Percentiles rank a stretch among this genome's conserved stretches.
phyloP scores from a whole-genome alignment of 2,888 invertebrate species.

The Cremastinae sp. region DNA sequence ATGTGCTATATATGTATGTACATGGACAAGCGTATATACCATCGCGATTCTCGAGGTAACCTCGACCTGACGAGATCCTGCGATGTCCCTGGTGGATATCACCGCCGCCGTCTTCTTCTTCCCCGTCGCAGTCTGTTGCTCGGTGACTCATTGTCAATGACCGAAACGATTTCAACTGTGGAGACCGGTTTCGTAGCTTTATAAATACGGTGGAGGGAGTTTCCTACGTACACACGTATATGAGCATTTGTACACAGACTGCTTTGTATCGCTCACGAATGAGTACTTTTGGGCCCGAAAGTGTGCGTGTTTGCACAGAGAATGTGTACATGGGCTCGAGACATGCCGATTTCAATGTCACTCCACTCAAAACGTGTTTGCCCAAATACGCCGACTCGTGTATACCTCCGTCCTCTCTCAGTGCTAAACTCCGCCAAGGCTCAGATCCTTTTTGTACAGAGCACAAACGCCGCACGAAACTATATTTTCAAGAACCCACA shows the following conservation, averaged over 20 bases:
- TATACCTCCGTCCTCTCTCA: slow-evolving; percentile 9
- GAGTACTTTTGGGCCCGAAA: background rate
- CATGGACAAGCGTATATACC: slow-evolving; percentile 17
- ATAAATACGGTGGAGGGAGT: slow-evolving; percentile 59
- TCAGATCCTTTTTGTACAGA: background rate
- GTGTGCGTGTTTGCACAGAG: slow-evolving; percentile 12
- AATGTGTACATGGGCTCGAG: slow-evolving; percentile 7
- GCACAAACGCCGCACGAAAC: background rate
- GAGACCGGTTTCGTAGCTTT: slow-evolving; percentile 71
- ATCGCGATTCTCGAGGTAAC: slow-evolving; percentile 41
- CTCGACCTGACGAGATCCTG: slow-evolving; percentile 30
- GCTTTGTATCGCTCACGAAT: slow-evolving; percentile 11
- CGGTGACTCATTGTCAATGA: slow-evolving; percentile 75
- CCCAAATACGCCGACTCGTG: slow-evolving; percentile 41
- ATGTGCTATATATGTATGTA: no score
- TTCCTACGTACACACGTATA: slow-evolving; percentile 2
- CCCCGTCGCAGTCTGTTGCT: slow-evolving; percentile 52
- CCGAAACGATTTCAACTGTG: slow-evolving; percentile 66
- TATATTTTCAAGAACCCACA: background rate
- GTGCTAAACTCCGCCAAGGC: background rate
- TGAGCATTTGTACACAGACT: slow-evolving; percentile 1
- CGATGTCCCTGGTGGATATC: slow-evolving; percentile 60
- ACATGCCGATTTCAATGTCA: slow-evolving; percentile 50
- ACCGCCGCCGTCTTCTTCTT: slow-evolving; percentile 68
- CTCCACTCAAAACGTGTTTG: slow-evolving; percentile 44